Evolutionary conservation across 2,888 invertebrate genomes (phyloP).

Genomic region (Patella ulyssiponensis): DNA sequence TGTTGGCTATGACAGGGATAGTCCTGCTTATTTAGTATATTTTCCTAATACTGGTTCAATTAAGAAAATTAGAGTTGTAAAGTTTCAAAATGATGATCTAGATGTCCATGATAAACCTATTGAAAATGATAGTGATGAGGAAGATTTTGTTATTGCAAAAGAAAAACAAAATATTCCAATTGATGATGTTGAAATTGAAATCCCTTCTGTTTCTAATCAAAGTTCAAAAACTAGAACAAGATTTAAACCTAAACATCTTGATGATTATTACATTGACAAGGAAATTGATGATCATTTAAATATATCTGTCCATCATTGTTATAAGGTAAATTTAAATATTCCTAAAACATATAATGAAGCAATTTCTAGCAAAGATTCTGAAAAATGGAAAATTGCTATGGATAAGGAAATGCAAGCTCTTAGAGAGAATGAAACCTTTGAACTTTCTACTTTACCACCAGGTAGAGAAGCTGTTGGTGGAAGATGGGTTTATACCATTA

Average conservation of each 20-base stretch:
- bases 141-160: neutral
- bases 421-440: constrained; percentile 18
- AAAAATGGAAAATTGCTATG: constrained; percentile 21
- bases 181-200: constrained; percentile 1
- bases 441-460: constrained; percentile 10
- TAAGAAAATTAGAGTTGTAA: constrained; percentile 22
- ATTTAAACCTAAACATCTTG: constrained; percentile 3
- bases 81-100: constrained; percentile 13
- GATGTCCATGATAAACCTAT: constrained; percentile 2
- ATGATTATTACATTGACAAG: constrained; percentile 3
- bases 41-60: constrained; percentile 29
- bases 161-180: neutral
- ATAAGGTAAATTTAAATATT: constrained; percentile 1
- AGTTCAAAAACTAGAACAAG: neutral
- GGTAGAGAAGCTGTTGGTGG: constrained; percentile 21
- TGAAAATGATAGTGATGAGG: constrained; percentile 1
- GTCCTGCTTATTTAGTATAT: constrained; percentile 33
- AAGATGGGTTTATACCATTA: constrained; percentile 23
- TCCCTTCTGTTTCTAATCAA: too few species aligned
- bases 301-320: constrained; percentile 17
- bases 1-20: constrained; percentile 35
- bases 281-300: neutral
- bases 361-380: constrained; percentile 10
- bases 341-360: constrained; percentile 17
- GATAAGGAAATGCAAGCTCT: constrained; percentile 18